Conservation (phyloP, 2,113 vertebrate species). For the Phylloscopus trochilus region DNA sequence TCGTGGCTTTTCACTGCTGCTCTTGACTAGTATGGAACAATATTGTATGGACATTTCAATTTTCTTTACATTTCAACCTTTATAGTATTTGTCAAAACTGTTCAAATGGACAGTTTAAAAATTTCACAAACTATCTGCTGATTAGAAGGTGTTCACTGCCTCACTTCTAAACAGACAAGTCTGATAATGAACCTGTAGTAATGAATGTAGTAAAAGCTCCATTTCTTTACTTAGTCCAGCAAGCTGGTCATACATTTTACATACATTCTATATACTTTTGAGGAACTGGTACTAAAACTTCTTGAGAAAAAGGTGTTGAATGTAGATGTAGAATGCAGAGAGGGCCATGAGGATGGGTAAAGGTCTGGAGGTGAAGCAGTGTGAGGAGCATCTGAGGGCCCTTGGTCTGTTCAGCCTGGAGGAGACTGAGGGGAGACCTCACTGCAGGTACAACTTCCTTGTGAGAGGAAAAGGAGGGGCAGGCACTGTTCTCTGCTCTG, state of each 20-base stretch:
- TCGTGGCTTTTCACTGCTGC: background rate
- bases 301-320: background rate
- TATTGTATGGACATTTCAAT: background rate
- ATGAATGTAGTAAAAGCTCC: background rate
- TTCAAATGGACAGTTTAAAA: background rate
- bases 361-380: background rate
- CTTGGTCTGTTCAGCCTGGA: background rate
- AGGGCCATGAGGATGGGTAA: background rate
- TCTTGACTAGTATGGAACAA: background rate
- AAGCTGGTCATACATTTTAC: background rate
- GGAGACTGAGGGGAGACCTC: background rate
- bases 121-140: background rate
- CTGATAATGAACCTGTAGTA: background rate
- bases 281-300: background rate
- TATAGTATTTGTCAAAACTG: background rate
- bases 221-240: background rate
- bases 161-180: background rate
- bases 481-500: background rate
- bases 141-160: background rate
- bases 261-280: background rate
- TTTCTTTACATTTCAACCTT: background rate
- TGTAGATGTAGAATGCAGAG: background rate
- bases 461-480: fast-evolving
- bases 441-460: background rate
- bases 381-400: background rate